phyloP scores from a whole-genome alignment of 2,113 vertebrate genomes.

The Lates calcarifer region DNA sequence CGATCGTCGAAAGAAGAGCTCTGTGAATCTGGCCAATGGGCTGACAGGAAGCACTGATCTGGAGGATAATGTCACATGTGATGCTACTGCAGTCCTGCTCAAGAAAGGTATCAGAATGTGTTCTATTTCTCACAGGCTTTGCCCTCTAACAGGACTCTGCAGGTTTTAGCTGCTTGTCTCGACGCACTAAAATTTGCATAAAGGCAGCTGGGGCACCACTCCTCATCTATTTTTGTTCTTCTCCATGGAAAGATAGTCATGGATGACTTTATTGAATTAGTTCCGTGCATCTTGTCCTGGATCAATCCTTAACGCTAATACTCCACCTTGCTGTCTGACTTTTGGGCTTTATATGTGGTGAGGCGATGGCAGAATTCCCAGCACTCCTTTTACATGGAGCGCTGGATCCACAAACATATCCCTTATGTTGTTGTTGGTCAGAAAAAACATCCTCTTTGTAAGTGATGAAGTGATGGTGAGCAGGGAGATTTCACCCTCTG shows the following conservation, averaged over 20 bases:
- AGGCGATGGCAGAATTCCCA: neutral
- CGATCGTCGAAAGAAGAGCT: conserved; percentile 87
- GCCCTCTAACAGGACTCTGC: conserved; percentile 38
- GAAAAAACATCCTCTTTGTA: neutral
- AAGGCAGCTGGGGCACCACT: conserved; percentile 19
- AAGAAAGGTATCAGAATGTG: conserved; percentile 87
- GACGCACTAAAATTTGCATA: conserved; percentile 41
- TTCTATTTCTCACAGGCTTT: conserved; percentile 11
- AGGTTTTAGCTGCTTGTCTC: conserved; percentile 30
- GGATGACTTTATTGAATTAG: conserved; percentile 20
- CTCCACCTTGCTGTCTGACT: neutral
- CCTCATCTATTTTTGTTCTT: conserved; percentile 41
- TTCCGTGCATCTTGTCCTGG: conserved; percentile 11
- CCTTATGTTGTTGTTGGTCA: neutral
- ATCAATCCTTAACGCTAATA: conserved; percentile 1
- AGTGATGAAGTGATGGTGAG: neutral
- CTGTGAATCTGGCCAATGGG: conserved; percentile 91
- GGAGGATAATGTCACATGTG: conserved; percentile 90
- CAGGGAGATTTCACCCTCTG: too few species aligned
- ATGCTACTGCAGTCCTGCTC: conserved; percentile 93
- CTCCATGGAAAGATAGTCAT: neutral
- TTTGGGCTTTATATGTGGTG: neutral
- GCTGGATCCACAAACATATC: neutral
- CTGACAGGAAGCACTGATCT: conserved; percentile 90
- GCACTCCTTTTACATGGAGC: neutral